Evolutionary conservation across 1,140 invertebrate genomes (phyloP).

Genomic region (Latrodectus geometricus): DNA sequence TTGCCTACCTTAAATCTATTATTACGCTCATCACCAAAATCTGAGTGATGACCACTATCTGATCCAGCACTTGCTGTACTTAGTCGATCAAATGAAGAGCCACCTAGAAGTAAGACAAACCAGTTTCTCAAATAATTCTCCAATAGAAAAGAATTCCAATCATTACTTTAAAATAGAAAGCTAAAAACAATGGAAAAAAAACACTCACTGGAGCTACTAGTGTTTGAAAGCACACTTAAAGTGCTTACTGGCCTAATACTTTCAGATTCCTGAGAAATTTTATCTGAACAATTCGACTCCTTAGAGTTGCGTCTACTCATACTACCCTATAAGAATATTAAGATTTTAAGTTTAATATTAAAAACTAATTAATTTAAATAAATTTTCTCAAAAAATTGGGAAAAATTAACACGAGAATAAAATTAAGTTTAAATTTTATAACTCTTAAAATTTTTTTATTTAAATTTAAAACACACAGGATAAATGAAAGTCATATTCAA

Average conservation of each 20-base stretch:
- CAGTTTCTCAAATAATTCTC: background rate
- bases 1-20: slow-evolving; percentile 66
- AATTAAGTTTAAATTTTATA: too few relatives aligned
- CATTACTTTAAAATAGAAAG: background rate
- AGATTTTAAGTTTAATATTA: background rate
- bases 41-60: slow-evolving; percentile 86
- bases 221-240: slow-evolving; percentile 73
- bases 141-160: background rate
- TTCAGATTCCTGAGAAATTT: slow-evolving; percentile 4
- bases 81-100: slow-evolving; percentile 81
- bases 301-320: slow-evolving; percentile 36
- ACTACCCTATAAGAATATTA: background rate
- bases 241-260: slow-evolving; percentile 76
- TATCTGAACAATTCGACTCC: slow-evolving; percentile 37
- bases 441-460: too few relatives aligned
- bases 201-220: slow-evolving; percentile 77
- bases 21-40: slow-evolving; percentile 77
- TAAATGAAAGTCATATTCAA: too few relatives aligned
- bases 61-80: slow-evolving; percentile 79
- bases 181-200: slow-evolving; percentile 19
- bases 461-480: too few relatives aligned
- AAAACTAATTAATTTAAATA: background rate
- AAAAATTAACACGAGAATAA: too few relatives aligned
- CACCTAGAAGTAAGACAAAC: slow-evolving; percentile 71
- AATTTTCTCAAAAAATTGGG: too few relatives aligned